These are phyloP conservation scores for Tupaia chinensis DNA, from an alignment of 2,113 vertebrate species.

Conservation along the genomic window DNA sequence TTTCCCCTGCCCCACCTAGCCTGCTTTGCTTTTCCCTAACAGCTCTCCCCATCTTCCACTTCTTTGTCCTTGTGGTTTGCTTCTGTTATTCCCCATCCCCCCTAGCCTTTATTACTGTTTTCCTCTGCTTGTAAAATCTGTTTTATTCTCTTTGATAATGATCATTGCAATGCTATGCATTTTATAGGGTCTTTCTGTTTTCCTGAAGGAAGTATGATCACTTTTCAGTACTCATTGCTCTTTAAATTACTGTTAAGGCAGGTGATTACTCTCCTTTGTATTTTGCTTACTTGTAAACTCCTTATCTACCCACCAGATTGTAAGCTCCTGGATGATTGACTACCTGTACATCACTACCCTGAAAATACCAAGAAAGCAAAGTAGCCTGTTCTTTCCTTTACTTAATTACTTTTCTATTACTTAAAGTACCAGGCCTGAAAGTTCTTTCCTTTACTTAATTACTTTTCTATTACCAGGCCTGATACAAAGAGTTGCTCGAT, in stretches of 20 bases:
- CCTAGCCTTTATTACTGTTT: neutral
- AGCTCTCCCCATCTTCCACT: rapidly evolving
- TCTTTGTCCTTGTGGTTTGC: neutral
- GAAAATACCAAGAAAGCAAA: neutral
- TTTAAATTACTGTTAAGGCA: neutral
- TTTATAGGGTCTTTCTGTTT: neutral
- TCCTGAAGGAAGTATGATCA: neutral
- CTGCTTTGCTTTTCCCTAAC: neutral
- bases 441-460: slow-evolving; percentile 12
- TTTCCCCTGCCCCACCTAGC: rapidly evolving
- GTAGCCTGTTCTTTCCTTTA: neutral
- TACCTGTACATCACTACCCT: neutral
- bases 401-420: slow-evolving; percentile 47
- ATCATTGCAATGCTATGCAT: neutral
- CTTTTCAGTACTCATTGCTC: neutral
- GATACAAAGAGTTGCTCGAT: slow-evolving; percentile 9
- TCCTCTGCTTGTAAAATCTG: neutral
- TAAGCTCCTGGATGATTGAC: neutral
- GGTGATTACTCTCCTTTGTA: neutral
- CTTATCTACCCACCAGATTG: neutral
- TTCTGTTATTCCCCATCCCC: neutral
- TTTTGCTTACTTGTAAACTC: neutral
- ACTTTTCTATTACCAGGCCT: neutral
- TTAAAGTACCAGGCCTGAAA: neutral
- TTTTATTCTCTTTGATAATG: neutral